phyloP scores from a whole-genome alignment of 2,888 invertebrate species.

The Myopa testacea region DNA sequence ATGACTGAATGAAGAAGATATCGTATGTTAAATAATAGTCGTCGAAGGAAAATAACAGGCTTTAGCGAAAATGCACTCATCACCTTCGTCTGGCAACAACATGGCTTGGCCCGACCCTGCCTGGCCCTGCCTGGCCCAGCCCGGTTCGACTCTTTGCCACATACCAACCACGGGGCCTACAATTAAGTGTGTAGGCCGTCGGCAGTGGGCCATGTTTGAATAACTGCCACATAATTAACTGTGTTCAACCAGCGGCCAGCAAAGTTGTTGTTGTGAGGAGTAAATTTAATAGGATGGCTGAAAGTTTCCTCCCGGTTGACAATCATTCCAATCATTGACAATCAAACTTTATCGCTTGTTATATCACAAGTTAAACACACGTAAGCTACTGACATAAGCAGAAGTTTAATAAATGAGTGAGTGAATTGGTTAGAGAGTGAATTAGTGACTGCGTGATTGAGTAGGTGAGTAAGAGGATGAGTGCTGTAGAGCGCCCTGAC shows the following conservation, averaged over 20 bases:
- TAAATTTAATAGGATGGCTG: conserved; percentile 2
- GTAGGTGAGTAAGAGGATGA: too few species aligned
- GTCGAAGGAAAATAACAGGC: conserved; percentile 28
- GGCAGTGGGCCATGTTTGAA: conserved; percentile 21
- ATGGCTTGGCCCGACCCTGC: background rate
- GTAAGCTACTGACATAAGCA: background rate
- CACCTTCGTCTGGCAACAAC: conserved; percentile 42
- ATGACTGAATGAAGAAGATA: conserved; percentile 13
- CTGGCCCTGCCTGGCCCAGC: background rate
- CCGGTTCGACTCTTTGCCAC: background rate
- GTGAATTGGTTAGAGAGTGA: background rate
- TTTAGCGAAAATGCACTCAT: conserved; percentile 48
- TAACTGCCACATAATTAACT: conserved; percentile 11
- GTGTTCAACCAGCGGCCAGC: background rate
- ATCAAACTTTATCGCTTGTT: background rate
- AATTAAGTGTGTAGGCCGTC: conserved; percentile 4
- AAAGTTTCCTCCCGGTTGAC: background rate
- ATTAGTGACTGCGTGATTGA: background rate
- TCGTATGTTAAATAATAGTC: conserved; percentile 16
- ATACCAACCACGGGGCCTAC: background rate
- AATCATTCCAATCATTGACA: background rate
- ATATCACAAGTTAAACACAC: background rate
- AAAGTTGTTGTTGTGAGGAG: conserved; percentile 11
- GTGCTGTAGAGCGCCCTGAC: too few species aligned
- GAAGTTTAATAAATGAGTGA: conserved; percentile 5